Base-by-base conservation (phyloP, 2,113 vertebrate genomes). In the Vanacampus margaritifer region DNA sequence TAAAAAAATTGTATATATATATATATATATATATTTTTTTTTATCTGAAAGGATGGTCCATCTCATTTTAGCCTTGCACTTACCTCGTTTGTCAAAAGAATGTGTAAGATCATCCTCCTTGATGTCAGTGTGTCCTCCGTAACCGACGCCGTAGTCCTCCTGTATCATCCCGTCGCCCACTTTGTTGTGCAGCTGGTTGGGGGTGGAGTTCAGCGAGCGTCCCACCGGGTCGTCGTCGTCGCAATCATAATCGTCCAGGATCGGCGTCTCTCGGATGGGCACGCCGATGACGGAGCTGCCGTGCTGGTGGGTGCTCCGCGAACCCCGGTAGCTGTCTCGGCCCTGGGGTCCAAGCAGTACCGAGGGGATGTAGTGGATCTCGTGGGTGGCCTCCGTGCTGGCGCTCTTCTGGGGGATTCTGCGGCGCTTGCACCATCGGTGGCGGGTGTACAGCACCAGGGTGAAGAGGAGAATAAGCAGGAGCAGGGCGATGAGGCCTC, bases 321-420 rank as follows among this genome's bases (percentile, higher is more conserved):
- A 91, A 57, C 87, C 89, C 5, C 95, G 92, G 88, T 95, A 98
- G 87, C 92, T 94, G 73, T 98, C 97, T 0, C 96, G 91, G 36
- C 94, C 94, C 82, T 97, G 96, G 0, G 96, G 92, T 0, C 96
- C 97, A 35, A 99, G 93, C 79, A 98, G 92, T 53, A 97, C 95
- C 0, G 97, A 99, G 0, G 97, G 97, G 66, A 98, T 99, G 89
- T 99, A 99, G 89, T 99, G 97, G 86, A 99, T 98, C 90, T 99
- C 97, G 0, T 98, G 96, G 0, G 96, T 98, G 81, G 97, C 97
- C 87, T 99, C 97, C 0, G 97, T 97, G 84, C 97, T 99, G 24
- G 97, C 97, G 0, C 97, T 99, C 87, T 99, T 99, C 90, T 98
- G 97, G 0, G 96, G 97, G 54, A 96, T 91, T 5, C 94, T 92